Evolutionary conservation across 1,140 invertebrate genomes (phyloP).

Genomic region (Drosophila bocki): DNA sequence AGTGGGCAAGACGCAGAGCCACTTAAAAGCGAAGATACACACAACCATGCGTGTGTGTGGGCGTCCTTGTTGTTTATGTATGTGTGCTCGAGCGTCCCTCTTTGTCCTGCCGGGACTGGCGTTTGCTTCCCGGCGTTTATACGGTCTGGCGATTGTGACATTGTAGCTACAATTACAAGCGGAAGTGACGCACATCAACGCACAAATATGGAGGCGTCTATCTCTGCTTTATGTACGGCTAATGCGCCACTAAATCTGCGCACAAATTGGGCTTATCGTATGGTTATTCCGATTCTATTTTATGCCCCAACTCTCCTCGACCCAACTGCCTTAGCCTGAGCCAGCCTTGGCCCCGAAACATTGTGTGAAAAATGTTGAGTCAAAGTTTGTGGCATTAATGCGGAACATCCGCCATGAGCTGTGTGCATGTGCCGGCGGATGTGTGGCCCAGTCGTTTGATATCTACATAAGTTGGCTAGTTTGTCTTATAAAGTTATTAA

Average conservation of each 20-base stretch:
- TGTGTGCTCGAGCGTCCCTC: constrained; percentile 16
- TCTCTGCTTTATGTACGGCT: constrained; percentile 81
- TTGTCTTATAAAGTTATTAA: constrained; percentile 82
- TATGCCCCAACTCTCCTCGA: constrained; percentile 57
- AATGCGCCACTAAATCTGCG: constrained; percentile 81
- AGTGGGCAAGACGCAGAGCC: constrained; percentile 72
- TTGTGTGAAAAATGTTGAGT: constrained; percentile 80
- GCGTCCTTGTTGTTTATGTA: constrained; percentile 33
- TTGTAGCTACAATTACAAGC: constrained; percentile 84
- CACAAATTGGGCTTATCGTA: constrained; percentile 84
- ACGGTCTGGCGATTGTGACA: constrained; percentile 83
- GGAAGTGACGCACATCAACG: constrained; percentile 81
- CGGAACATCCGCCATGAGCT: constrained; percentile 29
- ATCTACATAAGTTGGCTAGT: constrained; percentile 55
- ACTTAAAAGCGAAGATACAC: constrained; percentile 71
- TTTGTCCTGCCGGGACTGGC: constrained; percentile 8
- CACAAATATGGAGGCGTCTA: constrained; percentile 69
- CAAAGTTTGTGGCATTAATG: constrained; percentile 54
- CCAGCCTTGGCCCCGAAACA: constrained; percentile 37
- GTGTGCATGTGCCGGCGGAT: constrained; percentile 12
- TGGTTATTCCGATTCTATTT: constrained; percentile 84
- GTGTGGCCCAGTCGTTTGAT: constrained; percentile 44
- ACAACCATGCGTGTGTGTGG: constrained; percentile 37
- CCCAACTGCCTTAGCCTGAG: constrained; percentile 4
- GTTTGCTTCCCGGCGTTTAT: constrained; percentile 68